A percentile compares a stretch with the other conserved stretches of the same genome.
Evolutionary conservation across 2,888 invertebrate species (phyloP).

Genomic region (Heliconius charithonia): DNA sequence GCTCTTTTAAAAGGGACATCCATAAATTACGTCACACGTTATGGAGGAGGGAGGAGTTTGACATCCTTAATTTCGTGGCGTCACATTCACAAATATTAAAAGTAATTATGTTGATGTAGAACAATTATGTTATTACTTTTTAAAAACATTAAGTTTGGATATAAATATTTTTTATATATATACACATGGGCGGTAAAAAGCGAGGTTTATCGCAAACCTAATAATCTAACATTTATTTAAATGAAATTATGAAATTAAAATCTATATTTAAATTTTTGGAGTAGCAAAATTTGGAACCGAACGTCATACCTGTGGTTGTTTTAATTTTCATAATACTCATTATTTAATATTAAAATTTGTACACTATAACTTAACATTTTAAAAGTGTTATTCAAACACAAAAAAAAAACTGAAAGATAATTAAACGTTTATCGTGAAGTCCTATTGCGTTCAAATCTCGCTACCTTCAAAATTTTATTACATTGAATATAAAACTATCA

Average conservation of each 20-base stretch:
- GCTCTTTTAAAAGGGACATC: not conserved
- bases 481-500: not conserved
- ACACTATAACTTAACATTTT: too few relatives aligned
- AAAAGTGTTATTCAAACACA: too few relatives aligned
- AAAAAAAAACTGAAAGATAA: not conserved
- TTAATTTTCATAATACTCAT: not conserved
- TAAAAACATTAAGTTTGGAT: not conserved
- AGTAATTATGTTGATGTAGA: not conserved
- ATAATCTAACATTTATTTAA: not conserved
- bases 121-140: not conserved
- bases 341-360: not conserved
- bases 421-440: not conserved
- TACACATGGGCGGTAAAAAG: not conserved
- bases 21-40: not conserved
- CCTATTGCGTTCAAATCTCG: not conserved
- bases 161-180: not conserved
- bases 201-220: not conserved
- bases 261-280: not conserved
- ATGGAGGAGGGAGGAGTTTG: not conserved
- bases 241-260: not conserved
- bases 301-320: too few relatives aligned
- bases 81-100: too few relatives aligned
- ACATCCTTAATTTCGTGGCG: too few relatives aligned
- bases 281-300: not conserved
- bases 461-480: not conserved